Evolutionary conservation across 2,797 vertebrate species (phyloP).

Genomic region (Botia kubotai): DNA sequence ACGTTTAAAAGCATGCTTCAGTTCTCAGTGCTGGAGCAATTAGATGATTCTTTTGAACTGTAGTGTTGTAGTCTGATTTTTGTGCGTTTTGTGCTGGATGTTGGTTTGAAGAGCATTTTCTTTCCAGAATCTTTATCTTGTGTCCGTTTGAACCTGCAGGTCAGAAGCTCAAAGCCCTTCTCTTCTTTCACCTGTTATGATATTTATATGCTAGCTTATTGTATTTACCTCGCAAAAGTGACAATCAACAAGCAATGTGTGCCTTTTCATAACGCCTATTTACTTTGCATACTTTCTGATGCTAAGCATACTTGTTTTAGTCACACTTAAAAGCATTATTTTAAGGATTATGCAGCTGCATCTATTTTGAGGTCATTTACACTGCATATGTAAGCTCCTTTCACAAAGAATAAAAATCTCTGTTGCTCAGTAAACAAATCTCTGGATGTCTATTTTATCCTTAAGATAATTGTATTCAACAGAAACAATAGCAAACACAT

Average conservation of each 20-base stretch:
- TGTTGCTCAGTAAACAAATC: not conserved
- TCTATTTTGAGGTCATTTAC: not conserved
- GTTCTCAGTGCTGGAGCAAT: constrained; percentile 9
- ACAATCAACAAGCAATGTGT: no score
- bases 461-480: not conserved
- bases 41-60: constrained; percentile 39
- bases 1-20: constrained; percentile 18
- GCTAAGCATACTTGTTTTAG: not conserved
- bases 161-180: no score
- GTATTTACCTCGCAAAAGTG: no score
- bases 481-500: not conserved
- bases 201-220: no score
- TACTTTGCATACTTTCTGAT: constrained; percentile 15
- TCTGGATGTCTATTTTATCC: not conserved
- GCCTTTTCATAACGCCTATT: no score
- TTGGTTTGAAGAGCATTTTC: not conserved
- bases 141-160: constrained; percentile 10
- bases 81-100: not conserved
- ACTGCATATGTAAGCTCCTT: not conserved
- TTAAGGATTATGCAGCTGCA: not conserved
- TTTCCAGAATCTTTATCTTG: constrained; percentile 36
- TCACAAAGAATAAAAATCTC: not conserved
- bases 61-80: not conserved
- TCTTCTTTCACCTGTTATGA: no score
- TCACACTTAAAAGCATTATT: not conserved